These are phyloP conservation scores for Burhinus bistriatus DNA, from an alignment of 2,113 vertebrate genomes.

Conservation along the genomic window DNA sequence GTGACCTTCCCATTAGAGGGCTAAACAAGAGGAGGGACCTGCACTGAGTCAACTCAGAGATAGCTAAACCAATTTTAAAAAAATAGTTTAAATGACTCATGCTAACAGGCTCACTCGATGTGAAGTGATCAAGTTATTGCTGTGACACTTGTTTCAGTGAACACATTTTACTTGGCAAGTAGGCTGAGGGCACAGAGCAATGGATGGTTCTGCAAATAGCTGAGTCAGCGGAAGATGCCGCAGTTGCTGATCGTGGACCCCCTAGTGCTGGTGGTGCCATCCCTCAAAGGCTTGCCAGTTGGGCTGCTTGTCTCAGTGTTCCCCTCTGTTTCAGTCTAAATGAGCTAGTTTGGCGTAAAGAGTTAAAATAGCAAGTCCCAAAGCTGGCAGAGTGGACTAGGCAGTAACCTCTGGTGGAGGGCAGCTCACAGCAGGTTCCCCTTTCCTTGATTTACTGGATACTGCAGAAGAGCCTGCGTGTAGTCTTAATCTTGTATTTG, in stretches of 20 bases:
- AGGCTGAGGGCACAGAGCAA: not conserved
- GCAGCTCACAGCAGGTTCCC: not conserved
- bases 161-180: not conserved
- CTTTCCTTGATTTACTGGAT: not conserved
- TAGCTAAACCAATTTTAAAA: not conserved
- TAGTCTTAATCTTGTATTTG: not conserved
- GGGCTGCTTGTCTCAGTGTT: not conserved
- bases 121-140: not conserved
- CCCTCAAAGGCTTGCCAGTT: not conserved
- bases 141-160: not conserved
- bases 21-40: not conserved
- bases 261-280: not conserved
- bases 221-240: not conserved
- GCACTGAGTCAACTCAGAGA: not conserved
- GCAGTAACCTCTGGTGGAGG: not conserved
- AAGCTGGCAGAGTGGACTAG: not conserved
- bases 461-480: not conserved
- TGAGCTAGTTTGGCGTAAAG: not conserved
- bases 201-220: not conserved
- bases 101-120: not conserved
- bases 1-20: not conserved
- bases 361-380: not conserved
- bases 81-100: not conserved
- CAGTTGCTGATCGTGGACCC: not conserved
- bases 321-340: not conserved